phyloP scores from a whole-genome alignment of 92 coral and sea anemone genomes.

The Umimayanthus chanpuru region DNA sequence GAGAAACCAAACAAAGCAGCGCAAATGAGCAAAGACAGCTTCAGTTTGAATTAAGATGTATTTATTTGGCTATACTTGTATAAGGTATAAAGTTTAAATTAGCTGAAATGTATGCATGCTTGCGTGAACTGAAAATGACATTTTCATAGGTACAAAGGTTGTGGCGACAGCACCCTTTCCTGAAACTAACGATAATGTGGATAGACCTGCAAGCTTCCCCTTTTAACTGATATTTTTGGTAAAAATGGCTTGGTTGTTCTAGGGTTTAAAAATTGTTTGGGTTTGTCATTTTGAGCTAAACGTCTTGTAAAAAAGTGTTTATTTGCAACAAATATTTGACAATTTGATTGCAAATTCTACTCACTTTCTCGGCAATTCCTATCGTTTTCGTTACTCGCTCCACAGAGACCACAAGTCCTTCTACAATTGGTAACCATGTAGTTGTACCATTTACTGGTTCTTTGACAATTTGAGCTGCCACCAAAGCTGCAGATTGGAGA shows the following conservation, averaged over 20 bases:
- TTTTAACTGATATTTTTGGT: too few relatives aligned
- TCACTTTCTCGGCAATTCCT: neutral
- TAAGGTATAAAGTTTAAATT: too few relatives aligned
- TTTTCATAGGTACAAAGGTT: too few relatives aligned
- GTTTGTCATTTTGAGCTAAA: too few relatives aligned
- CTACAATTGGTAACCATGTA: neutral
- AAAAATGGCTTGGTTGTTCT: too few relatives aligned
- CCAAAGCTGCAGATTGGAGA: constrained; percentile 9
- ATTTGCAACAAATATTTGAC: too few relatives aligned
- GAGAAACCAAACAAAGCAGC: neutral
- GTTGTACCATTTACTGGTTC: neutral
- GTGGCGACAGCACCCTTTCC: too few relatives aligned
- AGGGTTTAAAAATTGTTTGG: too few relatives aligned
- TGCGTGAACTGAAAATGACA: neutral
- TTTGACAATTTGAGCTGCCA: neutral
- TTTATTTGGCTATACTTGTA: neutral
- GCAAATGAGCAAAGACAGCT: neutral
- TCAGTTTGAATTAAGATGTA: neutral
- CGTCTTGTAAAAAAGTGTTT: too few relatives aligned
- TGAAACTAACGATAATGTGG: too few relatives aligned
- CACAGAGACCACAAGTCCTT: constrained; percentile 10
- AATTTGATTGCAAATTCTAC: neutral
- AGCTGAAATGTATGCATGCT: neutral
- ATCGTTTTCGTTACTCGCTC: neutral
- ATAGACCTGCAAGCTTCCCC: too few relatives aligned